phyloP scores from a whole-genome alignment of 2,797 vertebrate genomes.

The Ibycter americanus region DNA sequence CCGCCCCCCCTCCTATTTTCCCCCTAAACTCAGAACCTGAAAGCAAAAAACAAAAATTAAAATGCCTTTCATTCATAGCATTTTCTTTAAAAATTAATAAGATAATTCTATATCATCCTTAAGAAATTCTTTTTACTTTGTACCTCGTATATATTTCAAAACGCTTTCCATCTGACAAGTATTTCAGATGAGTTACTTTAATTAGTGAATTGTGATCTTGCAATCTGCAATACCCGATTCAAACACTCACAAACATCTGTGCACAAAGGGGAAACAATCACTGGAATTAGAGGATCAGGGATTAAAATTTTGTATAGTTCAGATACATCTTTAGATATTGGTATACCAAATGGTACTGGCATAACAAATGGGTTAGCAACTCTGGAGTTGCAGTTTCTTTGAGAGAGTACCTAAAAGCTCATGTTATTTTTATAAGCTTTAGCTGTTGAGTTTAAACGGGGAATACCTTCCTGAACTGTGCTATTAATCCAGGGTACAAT shows the following conservation, averaged over 20 bases:
- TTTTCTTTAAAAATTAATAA: neutral
- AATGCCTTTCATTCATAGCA: neutral
- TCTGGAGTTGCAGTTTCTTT: neutral
- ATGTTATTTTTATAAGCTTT: neutral
- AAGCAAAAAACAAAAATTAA: neutral
- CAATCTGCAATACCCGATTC: neutral
- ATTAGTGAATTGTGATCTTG: neutral
- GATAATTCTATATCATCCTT: neutral
- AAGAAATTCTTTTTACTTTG: neutral
- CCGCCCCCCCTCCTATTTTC: rapidly evolving
- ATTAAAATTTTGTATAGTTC: neutral
- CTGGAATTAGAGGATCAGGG: neutral
- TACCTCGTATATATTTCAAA: neutral
- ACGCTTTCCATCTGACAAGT: neutral
- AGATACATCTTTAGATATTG: neutral
- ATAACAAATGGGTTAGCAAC: neutral
- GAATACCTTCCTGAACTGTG: neutral
- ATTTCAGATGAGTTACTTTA: neutral
- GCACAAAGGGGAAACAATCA: neutral
- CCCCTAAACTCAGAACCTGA: neutral
- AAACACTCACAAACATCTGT: neutral
- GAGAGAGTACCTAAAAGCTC: neutral
- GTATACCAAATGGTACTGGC: neutral
- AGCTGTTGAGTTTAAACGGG: neutral
- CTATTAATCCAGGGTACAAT: neutral